Percentiles rank a stretch among this genome's conserved stretches.
These are phyloP conservation scores for Caiman crocodilus DNA, from an alignment of 2,797 vertebrate species.

Conservation along the genomic window DNA sequence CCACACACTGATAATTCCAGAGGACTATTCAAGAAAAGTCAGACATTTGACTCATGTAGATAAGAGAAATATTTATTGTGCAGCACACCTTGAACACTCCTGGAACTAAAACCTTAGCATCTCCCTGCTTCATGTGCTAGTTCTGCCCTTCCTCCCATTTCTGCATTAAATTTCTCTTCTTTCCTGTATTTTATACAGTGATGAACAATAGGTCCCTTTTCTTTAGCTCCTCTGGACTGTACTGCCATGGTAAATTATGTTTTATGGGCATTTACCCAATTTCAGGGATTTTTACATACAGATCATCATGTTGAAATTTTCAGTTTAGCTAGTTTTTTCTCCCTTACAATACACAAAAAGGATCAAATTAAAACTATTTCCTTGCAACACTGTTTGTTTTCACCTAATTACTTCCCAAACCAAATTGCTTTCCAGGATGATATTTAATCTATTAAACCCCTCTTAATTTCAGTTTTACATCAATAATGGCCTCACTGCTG, in stretches of 20 bases:
- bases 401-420: constrained; percentile 33
- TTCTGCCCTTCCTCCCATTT: constrained; percentile 3
- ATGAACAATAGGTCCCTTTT: background rate
- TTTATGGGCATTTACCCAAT: background rate
- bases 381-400: constrained; percentile 7
- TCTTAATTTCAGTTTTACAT: constrained; percentile 15
- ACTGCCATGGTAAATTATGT: constrained; percentile 3
- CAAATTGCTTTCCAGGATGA: constrained; percentile 1
- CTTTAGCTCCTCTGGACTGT: background rate
- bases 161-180: background rate
- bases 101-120: background rate
- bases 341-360: background rate
- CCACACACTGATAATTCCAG: background rate
- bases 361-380: background rate
- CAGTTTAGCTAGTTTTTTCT: background rate
- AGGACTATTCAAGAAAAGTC: background rate
- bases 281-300: constrained; percentile 15
- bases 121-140: background rate
- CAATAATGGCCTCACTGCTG: background rate
- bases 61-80: background rate
- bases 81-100: background rate
- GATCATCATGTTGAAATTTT: background rate
- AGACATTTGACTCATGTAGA: background rate
- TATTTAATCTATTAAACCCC: constrained; percentile 12
- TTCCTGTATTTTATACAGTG: background rate